Evolutionary conservation across 2,797 vertebrate species (phyloP).

Genomic region (Hipposideros larvatus): DNA sequence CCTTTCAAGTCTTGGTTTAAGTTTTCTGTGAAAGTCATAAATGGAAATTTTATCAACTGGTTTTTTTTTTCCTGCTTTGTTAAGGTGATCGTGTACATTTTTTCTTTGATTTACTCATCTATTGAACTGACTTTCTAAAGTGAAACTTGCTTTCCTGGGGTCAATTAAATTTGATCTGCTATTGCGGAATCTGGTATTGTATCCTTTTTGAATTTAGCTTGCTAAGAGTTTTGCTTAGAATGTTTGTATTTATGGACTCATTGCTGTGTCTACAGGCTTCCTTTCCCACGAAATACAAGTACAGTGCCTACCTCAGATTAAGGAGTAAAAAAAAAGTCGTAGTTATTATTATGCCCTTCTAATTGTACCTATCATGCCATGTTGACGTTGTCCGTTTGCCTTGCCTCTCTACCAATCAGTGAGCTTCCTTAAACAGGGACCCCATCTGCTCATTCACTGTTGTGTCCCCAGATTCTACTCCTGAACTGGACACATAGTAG

Average conservation of each 20-base stretch:
- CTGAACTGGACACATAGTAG: background rate
- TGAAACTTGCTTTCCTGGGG: background rate
- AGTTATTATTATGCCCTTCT: no score
- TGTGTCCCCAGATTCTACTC: background rate
- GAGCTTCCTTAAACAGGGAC: background rate
- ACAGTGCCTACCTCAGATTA: fast-evolving
- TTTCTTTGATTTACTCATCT: background rate
- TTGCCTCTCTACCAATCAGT: background rate
- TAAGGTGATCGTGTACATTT: background rate
- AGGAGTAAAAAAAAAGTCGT: fast-evolving
- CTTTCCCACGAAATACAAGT: no score
- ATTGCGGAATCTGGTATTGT: no score
- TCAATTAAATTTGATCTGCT: background rate
- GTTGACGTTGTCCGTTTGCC: fast-evolving
- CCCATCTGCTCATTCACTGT: background rate
- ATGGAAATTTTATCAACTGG: background rate
- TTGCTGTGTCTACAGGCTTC: background rate
- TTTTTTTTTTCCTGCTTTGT: background rate
- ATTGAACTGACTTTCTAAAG: background rate
- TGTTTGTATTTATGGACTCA: background rate
- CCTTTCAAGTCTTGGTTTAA: background rate
- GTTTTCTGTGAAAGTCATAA: background rate
- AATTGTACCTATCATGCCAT: fast-evolving
- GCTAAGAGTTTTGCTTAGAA: background rate
- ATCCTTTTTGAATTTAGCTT: background rate